phyloP scores from a whole-genome alignment of 2,797 vertebrate genomes.

The Oryzias dopingdopingensis region DNA sequence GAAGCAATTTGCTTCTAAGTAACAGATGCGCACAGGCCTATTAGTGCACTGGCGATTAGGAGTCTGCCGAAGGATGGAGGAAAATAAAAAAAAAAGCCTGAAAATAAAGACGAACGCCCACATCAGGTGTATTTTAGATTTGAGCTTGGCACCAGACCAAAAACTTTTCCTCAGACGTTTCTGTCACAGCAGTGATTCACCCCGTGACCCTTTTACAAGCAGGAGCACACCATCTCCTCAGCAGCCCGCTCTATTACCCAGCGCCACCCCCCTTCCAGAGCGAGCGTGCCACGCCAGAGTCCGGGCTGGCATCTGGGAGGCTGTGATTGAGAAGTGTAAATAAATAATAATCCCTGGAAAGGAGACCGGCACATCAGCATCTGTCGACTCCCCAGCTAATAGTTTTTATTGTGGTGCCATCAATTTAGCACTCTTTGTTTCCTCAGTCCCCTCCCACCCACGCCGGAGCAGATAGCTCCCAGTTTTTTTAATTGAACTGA shows the following conservation, averaged over 20 bases:
- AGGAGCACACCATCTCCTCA: slow-evolving; percentile 32
- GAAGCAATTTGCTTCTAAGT: slow-evolving; percentile 76
- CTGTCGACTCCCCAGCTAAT: slow-evolving; percentile 85
- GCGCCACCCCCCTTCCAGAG: slow-evolving; percentile 37
- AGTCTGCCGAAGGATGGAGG: slow-evolving; percentile 59
- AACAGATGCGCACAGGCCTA: slow-evolving; percentile 77
- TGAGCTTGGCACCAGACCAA: slow-evolving; percentile 46
- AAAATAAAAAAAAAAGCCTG: slow-evolving; percentile 1
- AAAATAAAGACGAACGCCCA: slow-evolving; percentile 19
- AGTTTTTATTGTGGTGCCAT: slow-evolving; percentile 84
- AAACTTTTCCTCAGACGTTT: slow-evolving; percentile 37
- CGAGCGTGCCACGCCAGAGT: slow-evolving; percentile 75
- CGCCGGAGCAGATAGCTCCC: slow-evolving; percentile 75
- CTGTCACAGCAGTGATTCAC: slow-evolving; percentile 48
- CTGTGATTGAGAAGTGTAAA: slow-evolving; percentile 87
- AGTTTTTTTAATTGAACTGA: slow-evolving; percentile 78
- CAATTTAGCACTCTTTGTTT: slow-evolving; percentile 85
- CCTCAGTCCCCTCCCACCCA: slow-evolving; percentile 69
- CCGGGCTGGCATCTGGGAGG: slow-evolving; percentile 82
- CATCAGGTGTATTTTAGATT: slow-evolving; percentile 55
- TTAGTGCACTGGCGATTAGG: slow-evolving; percentile 73
- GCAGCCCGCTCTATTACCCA: slow-evolving; percentile 54
- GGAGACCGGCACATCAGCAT: slow-evolving; percentile 84
- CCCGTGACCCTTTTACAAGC: slow-evolving; percentile 51
- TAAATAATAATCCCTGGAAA: slow-evolving; percentile 89